Evolutionary conservation across 2,888 invertebrate species (phyloP).

Genomic region (Calliphora vomitoria): DNA sequence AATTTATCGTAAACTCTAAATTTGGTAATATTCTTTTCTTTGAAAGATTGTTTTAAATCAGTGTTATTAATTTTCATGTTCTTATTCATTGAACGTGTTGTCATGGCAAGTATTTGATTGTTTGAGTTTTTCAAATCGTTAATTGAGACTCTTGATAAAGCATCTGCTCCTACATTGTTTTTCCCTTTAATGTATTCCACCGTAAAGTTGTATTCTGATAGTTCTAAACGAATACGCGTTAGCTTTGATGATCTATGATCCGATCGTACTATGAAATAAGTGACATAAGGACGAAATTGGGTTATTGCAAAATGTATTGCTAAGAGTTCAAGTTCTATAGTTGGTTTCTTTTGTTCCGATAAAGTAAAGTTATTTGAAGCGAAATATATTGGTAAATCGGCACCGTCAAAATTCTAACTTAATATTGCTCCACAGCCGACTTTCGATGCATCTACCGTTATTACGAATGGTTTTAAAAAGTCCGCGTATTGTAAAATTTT

Average conservation of each 20-base stretch:
- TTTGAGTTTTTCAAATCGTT: neutral
- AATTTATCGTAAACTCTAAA: conserved; percentile 20
- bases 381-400: too few relatives aligned
- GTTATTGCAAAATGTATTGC: neutral
- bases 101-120: neutral
- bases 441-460: neutral
- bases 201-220: conserved; percentile 1
- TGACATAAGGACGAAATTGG: neutral
- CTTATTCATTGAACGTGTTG: neutral
- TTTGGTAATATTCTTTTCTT: neutral
- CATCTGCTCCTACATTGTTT: conserved; percentile 3
- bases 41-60: neutral
- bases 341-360: too few relatives aligned
- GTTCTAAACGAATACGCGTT: neutral
- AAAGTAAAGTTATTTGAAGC: too few relatives aligned
- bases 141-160: neutral
- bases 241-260: neutral
- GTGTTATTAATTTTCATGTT: neutral
- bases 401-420: too few relatives aligned
- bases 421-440: neutral
- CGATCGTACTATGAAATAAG: neutral
- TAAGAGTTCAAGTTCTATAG: too few relatives aligned
- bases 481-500: neutral
- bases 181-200: neutral
- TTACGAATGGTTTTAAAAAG: neutral